Evolutionary conservation across 2,888 invertebrate species (phyloP).

Genomic region (Hypsopygia costalis): DNA sequence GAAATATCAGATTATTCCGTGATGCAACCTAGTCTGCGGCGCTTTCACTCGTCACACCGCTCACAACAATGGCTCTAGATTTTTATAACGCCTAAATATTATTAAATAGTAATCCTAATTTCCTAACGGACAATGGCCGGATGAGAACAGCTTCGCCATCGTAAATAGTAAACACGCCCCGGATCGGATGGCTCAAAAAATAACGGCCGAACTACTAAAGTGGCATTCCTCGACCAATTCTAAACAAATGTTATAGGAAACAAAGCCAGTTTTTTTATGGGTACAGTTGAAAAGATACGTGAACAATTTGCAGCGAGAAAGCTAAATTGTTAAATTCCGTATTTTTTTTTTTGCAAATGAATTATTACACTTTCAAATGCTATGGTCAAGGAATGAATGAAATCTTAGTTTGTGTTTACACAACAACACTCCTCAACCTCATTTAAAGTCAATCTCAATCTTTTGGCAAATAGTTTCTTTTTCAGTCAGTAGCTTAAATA

Average conservation of each 20-base stretch:
- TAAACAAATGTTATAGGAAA: neutral
- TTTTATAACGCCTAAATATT: conserved; percentile 16
- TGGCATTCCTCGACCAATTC: neutral
- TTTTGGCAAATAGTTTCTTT: no score
- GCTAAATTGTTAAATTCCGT: no score
- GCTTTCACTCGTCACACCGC: conserved; percentile 22
- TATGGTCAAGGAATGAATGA: no score
- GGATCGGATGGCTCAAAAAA: neutral
- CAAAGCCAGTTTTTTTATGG: neutral
- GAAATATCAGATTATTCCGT: conserved; percentile 13
- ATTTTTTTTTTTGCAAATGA: no score
- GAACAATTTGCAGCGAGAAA: neutral
- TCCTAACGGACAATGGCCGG: conserved; percentile 5
- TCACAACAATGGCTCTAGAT: conserved; percentile 20
- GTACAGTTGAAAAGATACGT: neutral
- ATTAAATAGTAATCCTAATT: conserved; percentile 10
- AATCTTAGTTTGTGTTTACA: no score
- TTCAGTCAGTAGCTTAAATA: no score
- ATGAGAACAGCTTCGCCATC: conserved; percentile 7
- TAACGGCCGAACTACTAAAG: neutral
- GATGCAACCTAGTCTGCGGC: conserved; percentile 17
- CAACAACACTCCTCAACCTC: no score
- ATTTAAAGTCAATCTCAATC: no score
- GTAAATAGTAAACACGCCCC: neutral
- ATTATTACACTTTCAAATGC: no score